Conservation (phyloP, 2,888 invertebrate genomes). For the Tetramorium bicarinatum region DNA sequence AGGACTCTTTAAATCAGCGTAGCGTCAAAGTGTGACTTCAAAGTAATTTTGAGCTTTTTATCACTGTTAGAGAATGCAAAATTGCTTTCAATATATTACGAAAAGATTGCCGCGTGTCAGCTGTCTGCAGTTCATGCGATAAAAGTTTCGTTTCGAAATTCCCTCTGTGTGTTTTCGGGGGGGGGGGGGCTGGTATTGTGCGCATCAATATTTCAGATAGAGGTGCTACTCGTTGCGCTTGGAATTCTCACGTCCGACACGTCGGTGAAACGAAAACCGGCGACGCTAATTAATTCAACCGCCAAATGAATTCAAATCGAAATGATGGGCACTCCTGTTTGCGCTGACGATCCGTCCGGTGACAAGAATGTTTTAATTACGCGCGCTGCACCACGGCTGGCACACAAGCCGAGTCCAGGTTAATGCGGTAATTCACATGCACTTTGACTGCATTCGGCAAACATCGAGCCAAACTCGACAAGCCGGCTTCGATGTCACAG, state of each 20-base stretch:
- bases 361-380: constrained; percentile 83
- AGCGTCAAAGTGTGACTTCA: not conserved
- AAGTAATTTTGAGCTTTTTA: not conserved
- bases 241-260: constrained; percentile 46
- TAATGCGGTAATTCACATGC: constrained; percentile 85
- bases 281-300: constrained; percentile 72
- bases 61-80: not conserved
- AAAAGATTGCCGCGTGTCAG: constrained; percentile 33
- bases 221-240: constrained; percentile 45
- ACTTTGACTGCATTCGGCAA: constrained; percentile 84
- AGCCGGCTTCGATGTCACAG: constrained; percentile 77
- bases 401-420: constrained; percentile 75
- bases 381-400: constrained; percentile 64
- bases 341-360: constrained; percentile 69
- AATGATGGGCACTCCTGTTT: constrained; percentile 76
- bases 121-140: constrained; percentile 31
- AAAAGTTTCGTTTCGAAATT: constrained; percentile 52
- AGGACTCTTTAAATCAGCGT: not conserved
- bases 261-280: constrained; percentile 59
- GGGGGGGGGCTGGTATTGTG: not conserved
- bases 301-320: constrained; percentile 72
- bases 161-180: constrained; percentile 24
- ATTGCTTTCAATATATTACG: constrained; percentile 20
- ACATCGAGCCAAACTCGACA: constrained; percentile 82
- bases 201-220: constrained; percentile 54